Evolutionary conservation across 2,797 vertebrate genomes (phyloP).

Genomic region (Somateria mollissima): DNA sequence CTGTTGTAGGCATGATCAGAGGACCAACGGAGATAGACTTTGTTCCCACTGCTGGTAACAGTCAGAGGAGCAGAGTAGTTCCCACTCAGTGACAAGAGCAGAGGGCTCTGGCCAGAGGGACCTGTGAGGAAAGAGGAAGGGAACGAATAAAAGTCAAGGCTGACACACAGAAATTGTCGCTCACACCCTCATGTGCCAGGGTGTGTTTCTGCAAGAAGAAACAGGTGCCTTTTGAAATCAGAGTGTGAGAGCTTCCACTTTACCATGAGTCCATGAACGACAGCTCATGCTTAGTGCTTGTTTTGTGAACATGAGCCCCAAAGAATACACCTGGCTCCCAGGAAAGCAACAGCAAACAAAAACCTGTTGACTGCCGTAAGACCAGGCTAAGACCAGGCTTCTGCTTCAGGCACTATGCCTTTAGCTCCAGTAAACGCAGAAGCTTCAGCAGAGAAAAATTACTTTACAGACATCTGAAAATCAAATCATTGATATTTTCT

Average conservation of each 20-base stretch:
- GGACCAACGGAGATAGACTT: conserved; percentile 96
- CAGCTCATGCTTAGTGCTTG: not conserved
- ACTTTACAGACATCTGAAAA: not conserved
- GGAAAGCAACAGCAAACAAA: not conserved
- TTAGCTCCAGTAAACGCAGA: not conserved
- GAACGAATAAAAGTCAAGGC: not conserved
- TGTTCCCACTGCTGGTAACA: conserved; percentile 91
- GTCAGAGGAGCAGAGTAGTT: conserved; percentile 94
- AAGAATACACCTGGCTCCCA: not conserved
- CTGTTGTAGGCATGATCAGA: conserved; percentile 95
- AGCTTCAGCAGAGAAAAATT: not conserved
- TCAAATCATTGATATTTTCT: not conserved
- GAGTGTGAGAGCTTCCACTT: accelerated
- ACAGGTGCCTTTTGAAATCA: accelerated
- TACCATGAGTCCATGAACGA: accelerated
- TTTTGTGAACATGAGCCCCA: not conserved
- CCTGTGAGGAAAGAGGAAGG: conserved; percentile 73
- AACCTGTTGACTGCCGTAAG: accelerated
- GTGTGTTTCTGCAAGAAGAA: not conserved
- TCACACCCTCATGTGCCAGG: accelerated
- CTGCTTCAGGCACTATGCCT: not conserved
- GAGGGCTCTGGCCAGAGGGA: conserved; percentile 91
- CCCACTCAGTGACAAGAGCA: conserved; percentile 93
- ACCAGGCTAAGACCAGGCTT: not conserved
- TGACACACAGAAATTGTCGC: accelerated